Evolutionary conservation across 2,113 vertebrate species (phyloP).

Genomic region (Leptosomus discolor): DNA sequence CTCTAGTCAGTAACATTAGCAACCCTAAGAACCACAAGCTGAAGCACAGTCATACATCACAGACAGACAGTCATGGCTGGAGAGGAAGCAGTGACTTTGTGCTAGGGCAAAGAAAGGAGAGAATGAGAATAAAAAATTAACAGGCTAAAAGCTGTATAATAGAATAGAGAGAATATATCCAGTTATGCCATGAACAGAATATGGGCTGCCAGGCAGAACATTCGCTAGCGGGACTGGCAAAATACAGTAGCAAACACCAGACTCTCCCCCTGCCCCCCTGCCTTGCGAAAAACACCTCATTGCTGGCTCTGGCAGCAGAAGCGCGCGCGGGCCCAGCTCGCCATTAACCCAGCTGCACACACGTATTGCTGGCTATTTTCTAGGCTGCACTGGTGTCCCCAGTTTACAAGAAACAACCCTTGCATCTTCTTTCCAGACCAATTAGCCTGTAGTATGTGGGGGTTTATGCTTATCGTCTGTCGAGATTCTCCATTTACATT

Average conservation of each 20-base stretch:
- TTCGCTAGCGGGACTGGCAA: not conserved
- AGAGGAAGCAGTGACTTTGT: not conserved
- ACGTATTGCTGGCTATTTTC: not conserved
- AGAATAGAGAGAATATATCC: not conserved
- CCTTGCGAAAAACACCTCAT: not conserved
- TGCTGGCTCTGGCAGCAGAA: not conserved
- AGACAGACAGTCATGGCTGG: not conserved
- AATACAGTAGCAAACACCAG: not conserved
- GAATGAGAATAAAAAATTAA: not conserved
- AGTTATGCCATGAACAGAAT: not conserved
- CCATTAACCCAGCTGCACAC: not conserved
- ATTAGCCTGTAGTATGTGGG: rapidly evolving
- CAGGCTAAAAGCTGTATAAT: not conserved
- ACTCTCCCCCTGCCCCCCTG: not conserved
- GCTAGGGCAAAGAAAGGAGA: not conserved
- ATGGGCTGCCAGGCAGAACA: not conserved
- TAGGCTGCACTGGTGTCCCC: not conserved
- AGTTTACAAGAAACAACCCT: not conserved
- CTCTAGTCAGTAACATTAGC: not conserved
- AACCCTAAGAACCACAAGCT: not conserved
- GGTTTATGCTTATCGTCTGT: rapidly evolving
- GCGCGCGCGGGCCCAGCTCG: not conserved
- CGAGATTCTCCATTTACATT: not conserved
- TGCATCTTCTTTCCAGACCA: not conserved
- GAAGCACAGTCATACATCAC: not conserved